These are phyloP conservation scores for Cuniculus paca DNA, from an alignment of 2,797 vertebrate genomes.

Conservation along the genomic window DNA sequence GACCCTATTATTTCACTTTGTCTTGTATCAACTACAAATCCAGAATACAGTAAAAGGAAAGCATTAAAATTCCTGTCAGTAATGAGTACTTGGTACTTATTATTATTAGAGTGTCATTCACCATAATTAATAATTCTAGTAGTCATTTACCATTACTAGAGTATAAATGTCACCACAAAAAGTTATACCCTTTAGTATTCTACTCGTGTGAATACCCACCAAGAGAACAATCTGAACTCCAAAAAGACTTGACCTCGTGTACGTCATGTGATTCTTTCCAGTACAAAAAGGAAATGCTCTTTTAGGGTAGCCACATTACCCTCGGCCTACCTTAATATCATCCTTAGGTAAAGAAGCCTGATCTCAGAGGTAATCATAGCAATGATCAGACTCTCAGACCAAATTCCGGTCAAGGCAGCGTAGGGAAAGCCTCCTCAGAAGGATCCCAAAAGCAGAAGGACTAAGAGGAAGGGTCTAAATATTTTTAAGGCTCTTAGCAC, in stretches of 20 bases:
- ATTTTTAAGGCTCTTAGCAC: conserved; percentile 30
- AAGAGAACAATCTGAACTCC: conserved; percentile 57
- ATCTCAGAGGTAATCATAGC: background rate
- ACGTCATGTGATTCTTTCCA: conserved; percentile 17
- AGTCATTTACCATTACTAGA: background rate
- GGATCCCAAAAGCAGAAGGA: conserved; percentile 28
- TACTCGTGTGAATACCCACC: conserved; percentile 20
- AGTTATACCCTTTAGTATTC: conserved; percentile 46
- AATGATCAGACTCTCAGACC: background rate
- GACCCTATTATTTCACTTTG: background rate
- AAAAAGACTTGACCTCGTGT: conserved; percentile 31
- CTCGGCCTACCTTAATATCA: background rate
- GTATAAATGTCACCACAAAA: background rate
- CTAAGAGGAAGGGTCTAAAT: conserved; percentile 41
- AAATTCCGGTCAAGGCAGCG: background rate
- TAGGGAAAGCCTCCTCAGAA: background rate
- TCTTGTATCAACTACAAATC: conserved; percentile 59
- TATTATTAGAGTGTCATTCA: background rate
- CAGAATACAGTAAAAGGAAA: conserved; percentile 46
- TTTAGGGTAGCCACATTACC: background rate
- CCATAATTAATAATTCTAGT: conserved; percentile 7
- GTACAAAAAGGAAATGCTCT: background rate
- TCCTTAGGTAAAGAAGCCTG: background rate
- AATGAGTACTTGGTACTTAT: background rate
- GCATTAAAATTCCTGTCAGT: conserved; percentile 37